Evolutionary conservation across 2,797 vertebrate species (phyloP).

Genomic region (Danio tinwini): DNA sequence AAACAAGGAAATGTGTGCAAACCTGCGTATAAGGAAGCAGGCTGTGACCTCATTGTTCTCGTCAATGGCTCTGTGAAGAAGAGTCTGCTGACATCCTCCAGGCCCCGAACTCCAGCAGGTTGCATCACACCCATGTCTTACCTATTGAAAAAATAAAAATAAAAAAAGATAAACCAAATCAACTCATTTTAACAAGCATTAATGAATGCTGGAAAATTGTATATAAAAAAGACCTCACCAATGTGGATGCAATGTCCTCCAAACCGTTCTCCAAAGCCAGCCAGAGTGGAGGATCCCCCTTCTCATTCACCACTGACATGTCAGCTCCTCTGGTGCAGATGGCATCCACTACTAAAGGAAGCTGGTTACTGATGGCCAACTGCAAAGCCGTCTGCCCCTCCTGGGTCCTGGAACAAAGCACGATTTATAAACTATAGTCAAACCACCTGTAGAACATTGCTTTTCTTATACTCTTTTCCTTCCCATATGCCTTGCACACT

Average conservation of each 20-base stretch:
- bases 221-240: slow-evolving; percentile 84
- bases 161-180: not conserved
- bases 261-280: slow-evolving; percentile 88
- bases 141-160: slow-evolving; percentile 73
- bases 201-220: too few species aligned
- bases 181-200: not conserved
- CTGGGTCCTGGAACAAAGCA: slow-evolving; percentile 81
- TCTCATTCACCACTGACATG: slow-evolving; percentile 94
- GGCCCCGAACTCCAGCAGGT: slow-evolving; percentile 93
- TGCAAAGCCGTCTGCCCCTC: slow-evolving; percentile 96
- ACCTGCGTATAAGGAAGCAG: slow-evolving; percentile 98
- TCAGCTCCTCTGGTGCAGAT: slow-evolving; percentile 97
- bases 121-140: slow-evolving; percentile 95
- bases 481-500: too few species aligned
- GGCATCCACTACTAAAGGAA: slow-evolving; percentile 96
- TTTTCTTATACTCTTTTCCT: too few species aligned
- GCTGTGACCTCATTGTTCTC: slow-evolving; percentile 92
- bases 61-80: slow-evolving; percentile 94
- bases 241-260: slow-evolving; percentile 96
- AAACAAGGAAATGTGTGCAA: slow-evolving; percentile 16
- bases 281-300: slow-evolving; percentile 94
- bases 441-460: too few species aligned
- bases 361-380: slow-evolving; percentile 94
- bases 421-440: not conserved
- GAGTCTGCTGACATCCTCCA: slow-evolving; percentile 91